Base-by-base conservation (phyloP, 2,113 vertebrate species). In the Uria lomvia region DNA sequence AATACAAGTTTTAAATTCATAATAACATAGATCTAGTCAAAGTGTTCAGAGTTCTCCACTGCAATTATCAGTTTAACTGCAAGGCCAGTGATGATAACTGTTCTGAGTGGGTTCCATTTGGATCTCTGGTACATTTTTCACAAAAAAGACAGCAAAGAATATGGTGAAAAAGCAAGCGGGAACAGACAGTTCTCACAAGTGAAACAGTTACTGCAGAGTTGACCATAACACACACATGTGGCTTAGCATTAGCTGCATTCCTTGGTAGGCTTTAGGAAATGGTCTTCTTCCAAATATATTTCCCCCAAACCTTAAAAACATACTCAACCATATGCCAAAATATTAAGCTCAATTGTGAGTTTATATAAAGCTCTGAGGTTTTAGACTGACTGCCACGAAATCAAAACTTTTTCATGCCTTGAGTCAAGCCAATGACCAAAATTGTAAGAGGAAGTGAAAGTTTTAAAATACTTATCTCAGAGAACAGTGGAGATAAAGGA, bases 1-100 rank as follows among this genome's bases (percentile, higher is more conserved):
- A 97, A 94, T 88, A 88, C 77, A 83, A 95, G 40, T 94, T 97
- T 90, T 74, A 94, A 93, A 97, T 94, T 97, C 94, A 96, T 70
- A 77, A 62, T 53, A 93, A 26, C 50, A 88, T 40, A 86, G 83
- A 94, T 92, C n/a, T 86, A 88, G 92, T 93, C 84, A 95, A 96
- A 97, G 91, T 80, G 91, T 89, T 92, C 75, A 86, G 73, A 82
- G 72, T 67, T 94, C 56, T 94, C 53, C 58, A 89, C 92, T 60
- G 49, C 70, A 95, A 77, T 77, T 82, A 84, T 49, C 76, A 89
- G 38, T 83, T 84, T 65, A 60, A 81, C 80, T 86, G 43, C 3
- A 3, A 91, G 56, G 63, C 38, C 47, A 70, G 55, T 38, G 70
- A 90, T 95, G 63, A 77, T 80, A 95, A 91, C 90, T 92, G 17